Evolutionary conservation across 2,113 vertebrate species (phyloP).

Genomic region (Cynocephalus volans): DNA sequence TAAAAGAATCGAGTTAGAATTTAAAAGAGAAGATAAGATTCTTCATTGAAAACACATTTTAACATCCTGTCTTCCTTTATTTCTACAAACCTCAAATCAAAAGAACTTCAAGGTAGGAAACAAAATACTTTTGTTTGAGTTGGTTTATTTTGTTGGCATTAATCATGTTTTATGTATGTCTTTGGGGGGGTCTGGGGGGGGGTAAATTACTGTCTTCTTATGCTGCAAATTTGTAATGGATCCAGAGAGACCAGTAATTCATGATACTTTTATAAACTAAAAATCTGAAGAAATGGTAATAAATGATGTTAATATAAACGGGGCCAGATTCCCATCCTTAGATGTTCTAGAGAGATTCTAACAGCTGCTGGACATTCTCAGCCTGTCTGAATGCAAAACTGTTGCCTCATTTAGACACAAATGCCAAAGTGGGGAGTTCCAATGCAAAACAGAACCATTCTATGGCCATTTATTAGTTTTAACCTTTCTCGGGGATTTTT

Average conservation of each 20-base stretch:
- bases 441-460: background rate
- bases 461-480: background rate
- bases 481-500: background rate
- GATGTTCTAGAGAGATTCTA: background rate
- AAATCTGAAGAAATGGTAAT: conserved; percentile 29
- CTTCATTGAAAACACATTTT: conserved; percentile 19
- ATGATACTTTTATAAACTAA: background rate
- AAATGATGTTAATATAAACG: background rate
- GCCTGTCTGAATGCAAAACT: background rate
- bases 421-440: background rate
- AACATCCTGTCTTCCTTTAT: background rate
- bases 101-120: background rate
- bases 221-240: background rate
- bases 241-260: background rate
- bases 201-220: background rate
- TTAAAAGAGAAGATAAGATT: background rate
- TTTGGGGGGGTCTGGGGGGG: background rate
- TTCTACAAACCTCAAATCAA: background rate
- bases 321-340: background rate
- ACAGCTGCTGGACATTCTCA: background rate
- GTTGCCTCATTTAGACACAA: background rate
- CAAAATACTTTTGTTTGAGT: background rate
- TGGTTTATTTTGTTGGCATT: background rate
- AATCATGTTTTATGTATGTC: background rate
- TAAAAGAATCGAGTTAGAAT: background rate